A percentile compares a stretch with the other conserved stretches of the same genome.
Conservation (phyloP, 2,888 invertebrate genomes). For the Anorthoa munda region DNA sequence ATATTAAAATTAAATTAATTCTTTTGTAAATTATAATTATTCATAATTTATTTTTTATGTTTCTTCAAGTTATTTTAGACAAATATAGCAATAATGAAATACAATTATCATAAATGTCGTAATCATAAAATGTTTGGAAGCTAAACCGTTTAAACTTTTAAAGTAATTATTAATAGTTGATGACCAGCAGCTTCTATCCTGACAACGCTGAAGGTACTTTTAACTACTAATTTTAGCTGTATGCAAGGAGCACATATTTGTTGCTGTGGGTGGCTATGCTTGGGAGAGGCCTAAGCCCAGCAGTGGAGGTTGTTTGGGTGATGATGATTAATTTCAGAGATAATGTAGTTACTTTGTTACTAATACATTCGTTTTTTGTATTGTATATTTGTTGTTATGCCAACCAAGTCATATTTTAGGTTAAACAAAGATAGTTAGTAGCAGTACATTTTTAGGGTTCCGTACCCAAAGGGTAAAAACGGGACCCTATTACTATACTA, state of each 20-base stretch:
- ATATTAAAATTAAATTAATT: not conserved
- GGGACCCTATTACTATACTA: too few species aligned
- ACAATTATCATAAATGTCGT: not conserved
- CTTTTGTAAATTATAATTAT: not conserved
- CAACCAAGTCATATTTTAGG: constrained; percentile 13
- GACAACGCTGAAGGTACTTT: not conserved
- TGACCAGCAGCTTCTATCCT: not conserved
- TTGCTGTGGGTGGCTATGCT: not conserved
- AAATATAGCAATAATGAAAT: constrained; percentile 1
- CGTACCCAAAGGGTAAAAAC: too few species aligned
- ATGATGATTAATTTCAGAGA: not conserved
- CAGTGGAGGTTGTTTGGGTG: not conserved
- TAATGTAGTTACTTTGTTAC: not conserved
- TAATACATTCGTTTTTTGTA: not conserved
- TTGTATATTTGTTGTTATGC: constrained; percentile 5
- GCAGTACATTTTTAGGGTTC: too few species aligned
- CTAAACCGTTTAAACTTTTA: not conserved
- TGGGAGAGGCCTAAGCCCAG: not conserved
- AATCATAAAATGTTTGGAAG: not conserved
- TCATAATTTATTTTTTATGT: not conserved
- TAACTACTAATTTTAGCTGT: not conserved
- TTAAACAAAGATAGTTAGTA: not conserved
- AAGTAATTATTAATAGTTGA: too few species aligned
- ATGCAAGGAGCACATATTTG: not conserved
- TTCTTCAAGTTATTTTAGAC: constrained; percentile 5